phyloP scores from a whole-genome alignment of 2,888 invertebrate genomes.

The Diadegma fenestrale region DNA sequence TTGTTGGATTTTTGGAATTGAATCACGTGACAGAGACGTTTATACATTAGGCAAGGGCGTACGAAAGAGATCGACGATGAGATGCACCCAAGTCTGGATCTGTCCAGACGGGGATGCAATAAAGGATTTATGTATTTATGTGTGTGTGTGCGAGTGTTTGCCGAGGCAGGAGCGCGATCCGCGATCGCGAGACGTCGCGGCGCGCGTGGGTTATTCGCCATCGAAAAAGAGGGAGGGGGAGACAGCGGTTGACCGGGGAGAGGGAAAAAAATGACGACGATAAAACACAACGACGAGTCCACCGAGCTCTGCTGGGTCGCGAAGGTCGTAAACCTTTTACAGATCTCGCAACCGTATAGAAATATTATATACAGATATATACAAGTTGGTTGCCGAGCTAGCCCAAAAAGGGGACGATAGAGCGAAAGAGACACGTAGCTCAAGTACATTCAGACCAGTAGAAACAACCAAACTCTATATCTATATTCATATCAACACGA shows the following conservation, averaged over 20 bases:
- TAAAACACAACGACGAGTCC: conserved; percentile 20
- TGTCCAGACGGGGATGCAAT: conserved; percentile 31
- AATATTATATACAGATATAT: conserved; percentile 2
- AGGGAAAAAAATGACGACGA: background rate
- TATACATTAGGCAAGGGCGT: background rate
- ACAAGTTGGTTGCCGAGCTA: conserved; percentile 20
- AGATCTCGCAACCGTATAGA: conserved; percentile 27
- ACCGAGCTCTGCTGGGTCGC: conserved; percentile 50
- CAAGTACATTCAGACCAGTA: conserved; percentile 18
- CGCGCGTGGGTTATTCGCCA: conserved; percentile 47
- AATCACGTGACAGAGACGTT: background rate
- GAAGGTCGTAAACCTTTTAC: conserved; percentile 67
- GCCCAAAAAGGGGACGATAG: conserved; percentile 21
- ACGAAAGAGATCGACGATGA: conserved; percentile 17
- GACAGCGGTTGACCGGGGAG: background rate
- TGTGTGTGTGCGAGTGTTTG: conserved; percentile 17
- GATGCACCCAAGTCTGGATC: conserved; percentile 21
- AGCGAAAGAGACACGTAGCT: conserved; percentile 21
- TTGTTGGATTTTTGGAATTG: background rate
- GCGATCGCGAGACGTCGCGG: conserved; percentile 68
- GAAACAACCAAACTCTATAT: background rate
- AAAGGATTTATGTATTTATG: conserved; percentile 51
- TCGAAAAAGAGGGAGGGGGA: background rate
- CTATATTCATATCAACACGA: background rate
- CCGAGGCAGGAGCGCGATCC: conserved; percentile 56